Conservation (phyloP, 2,797 vertebrate species). For the Phrynocephalus vlangalii region DNA sequence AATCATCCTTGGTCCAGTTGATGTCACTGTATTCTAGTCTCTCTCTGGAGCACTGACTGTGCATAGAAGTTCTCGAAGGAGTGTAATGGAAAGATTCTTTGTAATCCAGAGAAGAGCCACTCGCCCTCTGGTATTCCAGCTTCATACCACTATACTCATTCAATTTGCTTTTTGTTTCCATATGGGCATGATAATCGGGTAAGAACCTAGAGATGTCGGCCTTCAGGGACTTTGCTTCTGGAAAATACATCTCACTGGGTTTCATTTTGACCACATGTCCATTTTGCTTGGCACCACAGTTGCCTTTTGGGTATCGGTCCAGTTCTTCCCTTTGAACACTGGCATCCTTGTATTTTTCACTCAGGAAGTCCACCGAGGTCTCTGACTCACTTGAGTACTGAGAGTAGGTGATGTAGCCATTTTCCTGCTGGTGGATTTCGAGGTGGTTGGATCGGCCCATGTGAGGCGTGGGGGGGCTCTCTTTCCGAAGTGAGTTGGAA, state of each 20-base stretch:
- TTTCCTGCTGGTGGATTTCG: constrained; percentile 85
- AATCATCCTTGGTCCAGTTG: constrained; percentile 92
- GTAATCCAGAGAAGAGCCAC: constrained; percentile 92
- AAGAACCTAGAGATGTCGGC: constrained; percentile 86
- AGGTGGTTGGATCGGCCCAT: constrained; percentile 79
- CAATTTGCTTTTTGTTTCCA: constrained; percentile 89
- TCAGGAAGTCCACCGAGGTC: constrained; percentile 81
- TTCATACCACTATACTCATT: constrained; percentile 83
- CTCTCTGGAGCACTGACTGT: constrained; percentile 84
- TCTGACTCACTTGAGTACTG: constrained; percentile 94
- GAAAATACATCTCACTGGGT: constrained; percentile 86
- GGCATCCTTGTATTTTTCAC: constrained; percentile 83
- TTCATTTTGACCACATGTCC: constrained; percentile 87
- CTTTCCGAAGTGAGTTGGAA: constrained; percentile 95
- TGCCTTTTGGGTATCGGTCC: constrained; percentile 82
- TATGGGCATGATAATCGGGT: constrained; percentile 88
- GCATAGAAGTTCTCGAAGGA: constrained; percentile 87
- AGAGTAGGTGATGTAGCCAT: constrained; percentile 91
- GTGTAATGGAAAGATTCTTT: constrained; percentile 87
- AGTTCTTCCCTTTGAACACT: constrained; percentile 82
- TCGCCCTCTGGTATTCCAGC: constrained; percentile 89
- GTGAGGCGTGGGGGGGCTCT: constrained; percentile 91
- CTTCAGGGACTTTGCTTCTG: constrained; percentile 89
- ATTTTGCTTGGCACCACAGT: constrained; percentile 87
- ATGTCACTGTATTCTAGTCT: constrained; percentile 89